Percentiles rank a stretch among this genome's conserved stretches.
Conservation (phyloP, 92 coral and sea anemone genomes). For the Desmophyllum pertusum region DNA sequence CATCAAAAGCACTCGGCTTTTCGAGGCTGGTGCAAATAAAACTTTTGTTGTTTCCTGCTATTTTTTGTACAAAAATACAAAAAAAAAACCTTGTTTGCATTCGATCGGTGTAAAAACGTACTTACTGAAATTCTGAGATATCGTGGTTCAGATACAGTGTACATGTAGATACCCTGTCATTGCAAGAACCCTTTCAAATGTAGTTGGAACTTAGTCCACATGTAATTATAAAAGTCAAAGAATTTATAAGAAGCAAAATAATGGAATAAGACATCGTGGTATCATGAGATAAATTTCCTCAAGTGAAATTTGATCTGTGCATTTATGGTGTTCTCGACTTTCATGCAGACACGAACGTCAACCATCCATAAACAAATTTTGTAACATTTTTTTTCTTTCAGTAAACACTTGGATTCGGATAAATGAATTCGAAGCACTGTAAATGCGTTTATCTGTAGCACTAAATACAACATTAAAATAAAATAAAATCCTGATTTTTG, state of each 20-base stretch:
- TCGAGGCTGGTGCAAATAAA: background rate
- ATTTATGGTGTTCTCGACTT: background rate
- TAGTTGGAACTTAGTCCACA: background rate
- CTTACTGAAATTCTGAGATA: background rate
- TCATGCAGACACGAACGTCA: background rate
- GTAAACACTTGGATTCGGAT: background rate
- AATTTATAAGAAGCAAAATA: background rate
- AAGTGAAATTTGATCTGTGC: conserved; percentile 12
- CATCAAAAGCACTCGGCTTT: background rate
- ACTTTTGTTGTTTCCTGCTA: background rate
- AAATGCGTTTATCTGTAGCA: background rate
- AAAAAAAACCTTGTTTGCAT: no score
- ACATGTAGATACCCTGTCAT: background rate
- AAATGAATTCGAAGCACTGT: conserved; percentile 10
- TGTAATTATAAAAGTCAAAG: background rate
- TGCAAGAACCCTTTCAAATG: background rate
- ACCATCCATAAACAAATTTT: background rate
- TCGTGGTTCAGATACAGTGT: background rate
- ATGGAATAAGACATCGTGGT: background rate
- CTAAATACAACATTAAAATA: background rate
- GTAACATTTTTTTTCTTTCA: no score
- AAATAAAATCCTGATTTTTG: background rate
- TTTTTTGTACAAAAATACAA: background rate
- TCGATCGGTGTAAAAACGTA: background rate
- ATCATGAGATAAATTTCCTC: background rate